Evolutionary conservation across 2,113 vertebrate species (phyloP).

Genomic region (Macrotus californicus): DNA sequence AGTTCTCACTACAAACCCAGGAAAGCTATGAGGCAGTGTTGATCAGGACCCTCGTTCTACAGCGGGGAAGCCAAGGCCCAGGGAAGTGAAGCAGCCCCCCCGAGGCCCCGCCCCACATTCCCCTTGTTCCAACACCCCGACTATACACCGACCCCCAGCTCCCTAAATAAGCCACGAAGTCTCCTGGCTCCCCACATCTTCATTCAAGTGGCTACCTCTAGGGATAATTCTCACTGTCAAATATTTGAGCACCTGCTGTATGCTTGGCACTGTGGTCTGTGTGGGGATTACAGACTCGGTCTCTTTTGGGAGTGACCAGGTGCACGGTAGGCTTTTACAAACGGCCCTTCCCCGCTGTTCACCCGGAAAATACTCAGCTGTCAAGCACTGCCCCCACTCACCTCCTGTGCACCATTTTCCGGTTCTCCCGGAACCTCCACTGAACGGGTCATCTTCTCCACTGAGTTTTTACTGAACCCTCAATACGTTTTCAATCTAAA

Average conservation of each 20-base stretch:
- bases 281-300: not conserved
- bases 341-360: not conserved
- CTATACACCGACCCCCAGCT: not conserved
- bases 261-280: not conserved
- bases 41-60: not conserved
- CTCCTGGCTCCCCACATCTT: not conserved
- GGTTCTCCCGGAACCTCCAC: not conserved
- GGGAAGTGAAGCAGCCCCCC: not conserved
- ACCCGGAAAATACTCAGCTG: not conserved
- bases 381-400: not conserved
- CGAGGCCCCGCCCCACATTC: not conserved
- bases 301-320: not conserved
- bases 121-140: not conserved
- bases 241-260: not conserved
- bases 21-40: not conserved
- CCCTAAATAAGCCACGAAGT: not conserved
- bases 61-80: not conserved
- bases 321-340: not conserved
- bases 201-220: not conserved
- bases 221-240: not conserved
- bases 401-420: not conserved
- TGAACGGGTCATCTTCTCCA: not conserved
- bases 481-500: not conserved
- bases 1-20: not conserved
- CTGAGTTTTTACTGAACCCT: not conserved